phyloP scores from a whole-genome alignment of 2,113 vertebrate species.

The Oenanthe melanoleuca region DNA sequence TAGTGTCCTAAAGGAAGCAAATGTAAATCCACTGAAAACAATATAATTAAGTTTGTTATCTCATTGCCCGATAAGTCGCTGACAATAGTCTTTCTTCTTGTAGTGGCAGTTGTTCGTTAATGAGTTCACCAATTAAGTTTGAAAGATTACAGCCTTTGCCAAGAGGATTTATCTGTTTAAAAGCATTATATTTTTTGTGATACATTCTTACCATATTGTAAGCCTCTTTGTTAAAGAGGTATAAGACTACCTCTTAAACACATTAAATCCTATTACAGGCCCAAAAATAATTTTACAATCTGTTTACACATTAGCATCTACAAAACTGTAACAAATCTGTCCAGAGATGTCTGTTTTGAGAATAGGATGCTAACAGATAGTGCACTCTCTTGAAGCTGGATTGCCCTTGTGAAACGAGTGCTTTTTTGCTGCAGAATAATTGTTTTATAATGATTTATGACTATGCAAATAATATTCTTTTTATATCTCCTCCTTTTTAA shows the following conservation, averaged over 20 bases:
- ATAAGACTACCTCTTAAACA: constrained; percentile 63
- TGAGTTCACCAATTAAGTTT: constrained; percentile 77
- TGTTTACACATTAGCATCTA: constrained; percentile 55
- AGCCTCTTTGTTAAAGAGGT: constrained; percentile 65
- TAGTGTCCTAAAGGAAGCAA: constrained; percentile 62
- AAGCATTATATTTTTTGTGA: constrained; percentile 71
- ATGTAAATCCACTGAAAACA: constrained; percentile 71
- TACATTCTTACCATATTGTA: constrained; percentile 63
- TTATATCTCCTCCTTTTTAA: constrained; percentile 53
- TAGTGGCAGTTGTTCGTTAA: constrained; percentile 73
- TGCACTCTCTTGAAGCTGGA: constrained; percentile 39
- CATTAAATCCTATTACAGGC: constrained; percentile 59
- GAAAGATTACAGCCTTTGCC: constrained; percentile 72
- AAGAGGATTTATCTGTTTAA: constrained; percentile 74
- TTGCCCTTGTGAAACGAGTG: constrained; percentile 60
- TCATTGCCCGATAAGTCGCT: constrained; percentile 69
- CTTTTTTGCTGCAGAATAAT: constrained; percentile 61
- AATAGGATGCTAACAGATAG: constrained; percentile 46
- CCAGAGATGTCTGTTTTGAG: constrained; percentile 58
- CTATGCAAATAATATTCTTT: constrained; percentile 71
- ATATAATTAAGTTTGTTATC: constrained; percentile 76
- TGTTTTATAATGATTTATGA: constrained; percentile 64
- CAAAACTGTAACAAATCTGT: constrained; percentile 54
- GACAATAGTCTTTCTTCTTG: constrained; percentile 73
- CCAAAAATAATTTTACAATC: constrained; percentile 47